Evolutionary conservation across 2,113 vertebrate genomes (phyloP), one percentile per base, ranked within the genome.

Genomic region (Ptychochromis oligacanthus): DNA sequence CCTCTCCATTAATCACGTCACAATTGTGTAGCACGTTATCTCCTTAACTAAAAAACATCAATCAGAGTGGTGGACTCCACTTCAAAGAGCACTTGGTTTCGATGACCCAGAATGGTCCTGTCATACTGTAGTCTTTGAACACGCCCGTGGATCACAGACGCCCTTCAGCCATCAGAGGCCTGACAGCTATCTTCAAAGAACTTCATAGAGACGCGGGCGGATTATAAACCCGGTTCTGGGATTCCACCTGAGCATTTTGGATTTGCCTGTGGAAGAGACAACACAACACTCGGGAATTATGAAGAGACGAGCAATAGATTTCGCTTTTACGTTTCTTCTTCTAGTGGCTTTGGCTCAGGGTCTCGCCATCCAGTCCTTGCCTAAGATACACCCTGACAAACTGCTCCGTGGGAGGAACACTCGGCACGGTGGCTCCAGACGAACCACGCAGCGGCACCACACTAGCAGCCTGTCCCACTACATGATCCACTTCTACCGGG

Each of bases 401-500:
- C 70, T 81, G 40, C 65, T 89, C 67, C 87, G 72, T 13, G 83
- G 78, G 46, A 82, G 28, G 65, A 28, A 24, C 14, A 56, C 15
- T 54, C 65, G 24, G 9, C 17, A 52, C 56, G 22, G 34, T 43
- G 80, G 77, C 12, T 82, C 76, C 49, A 81, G 77, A 43, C 82
- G 59, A 75, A 14, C 60, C 6, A 57, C 20, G 7, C 80, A 81
- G 20, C 70, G 55, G 75, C 81, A 82, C 22, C 82, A 86, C 15
- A 18, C 17, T n/a, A 80, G 36, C 82, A 78, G 85, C 4, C 93
- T 95, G 76, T 96, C 96, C 7, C 82, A 90, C 72, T 96, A 96
- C 93, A 97, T 97, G 96, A 95, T 97, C 95, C 96, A 97, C 81
- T 94, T 97, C 6, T 97, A 97, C 92, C 94, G 94, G 67, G 94